These are phyloP conservation scores for Drosophila varians DNA, from an alignment of 1,140 invertebrate species.

Conservation along the genomic window DNA sequence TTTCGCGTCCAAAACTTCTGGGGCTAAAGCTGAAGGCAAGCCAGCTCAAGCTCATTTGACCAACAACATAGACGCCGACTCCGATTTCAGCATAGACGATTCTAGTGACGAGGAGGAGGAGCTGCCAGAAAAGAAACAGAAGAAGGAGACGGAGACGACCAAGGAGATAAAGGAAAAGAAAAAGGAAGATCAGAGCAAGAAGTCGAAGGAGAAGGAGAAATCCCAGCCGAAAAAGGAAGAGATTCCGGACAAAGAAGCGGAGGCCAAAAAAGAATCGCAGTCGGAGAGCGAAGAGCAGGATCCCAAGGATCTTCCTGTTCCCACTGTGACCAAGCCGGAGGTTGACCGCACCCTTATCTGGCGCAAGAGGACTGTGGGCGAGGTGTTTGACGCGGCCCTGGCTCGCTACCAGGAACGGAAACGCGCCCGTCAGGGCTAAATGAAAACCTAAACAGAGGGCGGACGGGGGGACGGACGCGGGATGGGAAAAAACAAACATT, in stretches of 20 bases:
- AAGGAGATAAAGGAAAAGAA: conserved; percentile 26
- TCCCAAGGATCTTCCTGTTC: conserved; percentile 19
- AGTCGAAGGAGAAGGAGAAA: conserved; percentile 24
- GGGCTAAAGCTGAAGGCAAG: conserved; percentile 57
- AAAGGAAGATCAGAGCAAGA: background rate
- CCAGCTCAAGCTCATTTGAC: conserved; percentile 83
- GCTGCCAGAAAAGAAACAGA: background rate
- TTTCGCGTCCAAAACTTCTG: conserved; percentile 60
- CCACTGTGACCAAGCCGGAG: conserved; percentile 18
- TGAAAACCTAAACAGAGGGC: conserved; percentile 16
- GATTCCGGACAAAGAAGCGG: conserved; percentile 10
- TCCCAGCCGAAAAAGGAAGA: background rate
- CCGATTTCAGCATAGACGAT: conserved; percentile 88
- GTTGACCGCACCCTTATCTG: conserved; percentile 88
- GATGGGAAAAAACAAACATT: conserved; percentile 23
- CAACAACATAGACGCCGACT: conserved; percentile 88
- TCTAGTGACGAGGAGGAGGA: conserved; percentile 84
- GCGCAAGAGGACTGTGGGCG: conserved; percentile 93
- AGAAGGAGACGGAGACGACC: conserved; percentile 7
- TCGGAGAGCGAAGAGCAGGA: conserved; percentile 8
- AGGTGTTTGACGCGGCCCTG: conserved; percentile 91
- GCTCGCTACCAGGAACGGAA: conserved; percentile 92
- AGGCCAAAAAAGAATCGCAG: background rate
- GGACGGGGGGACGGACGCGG: background rate
- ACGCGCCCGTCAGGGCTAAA: conserved; percentile 78